Evolutionary conservation across 2,888 invertebrate genomes (phyloP), one percentile per base, ranked within the genome.

Genomic region (Hipparchia semele): DNA sequence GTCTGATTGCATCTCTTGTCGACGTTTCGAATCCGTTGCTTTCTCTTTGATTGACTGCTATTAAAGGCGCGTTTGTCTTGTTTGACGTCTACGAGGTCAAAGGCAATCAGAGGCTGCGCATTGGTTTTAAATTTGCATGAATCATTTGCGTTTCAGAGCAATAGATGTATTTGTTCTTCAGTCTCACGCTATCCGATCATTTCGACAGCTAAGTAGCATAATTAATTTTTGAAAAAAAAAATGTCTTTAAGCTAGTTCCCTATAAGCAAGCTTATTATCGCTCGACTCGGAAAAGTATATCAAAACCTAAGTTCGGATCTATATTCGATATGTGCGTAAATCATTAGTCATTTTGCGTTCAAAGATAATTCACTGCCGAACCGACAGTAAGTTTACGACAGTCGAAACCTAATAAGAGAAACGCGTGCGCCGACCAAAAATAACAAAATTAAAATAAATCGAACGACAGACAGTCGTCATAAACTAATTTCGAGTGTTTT

Each of bases 371-470:
- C 89, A 87, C 87, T 87, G 89, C 89, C 90, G 90, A 90, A 88
- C 83, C 78, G 80, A 78, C 83, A 78, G 79, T 82, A 83, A 84
- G 86, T 89, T 90, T 87, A 89, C 88, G 86, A 84, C 88, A 86
- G 82, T 81, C 85, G 80, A 83, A 85, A 86, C 86, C 87, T 87
- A 91, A 92, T 90, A 92, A 91, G 90, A 90, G 85, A 84, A 86
- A 85, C 81, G 84, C 82, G 81, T 81, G 82, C 81, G 84, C 81
- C 85, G 86, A 85, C 88, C 89, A 85, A 91, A 94, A 92, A 92
- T 92, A 93, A 91, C 92, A 90, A 89, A 92, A 92, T 92, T 91
- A 92, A 94, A 92, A 93, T 92, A 92, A 93, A 93, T 94, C 93
- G 93, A 94, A 93, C 91, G 91, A 90, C 91, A 90, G 92, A 90